Percentiles rank a stretch among this genome's conserved stretches.
These are phyloP conservation scores for Metopia argyrocephala DNA, from an alignment of 2,888 invertebrate genomes.

Conservation along the genomic window DNA sequence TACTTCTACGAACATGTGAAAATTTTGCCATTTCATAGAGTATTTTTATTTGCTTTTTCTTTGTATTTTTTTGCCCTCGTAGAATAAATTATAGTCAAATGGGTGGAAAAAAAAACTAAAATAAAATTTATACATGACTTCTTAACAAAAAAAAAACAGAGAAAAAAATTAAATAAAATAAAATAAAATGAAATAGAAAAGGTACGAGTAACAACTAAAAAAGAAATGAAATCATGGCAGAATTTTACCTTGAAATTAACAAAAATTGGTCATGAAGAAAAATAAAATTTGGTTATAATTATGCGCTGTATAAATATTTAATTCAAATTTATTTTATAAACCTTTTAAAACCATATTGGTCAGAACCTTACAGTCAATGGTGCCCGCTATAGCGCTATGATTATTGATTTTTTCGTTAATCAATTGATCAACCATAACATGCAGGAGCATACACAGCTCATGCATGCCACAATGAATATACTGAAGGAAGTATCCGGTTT, in stretches of 20 bases:
- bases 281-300: too few species aligned
- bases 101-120: conserved; percentile 16
- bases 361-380: too few species aligned
- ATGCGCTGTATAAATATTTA: not conserved
- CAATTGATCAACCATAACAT: too few species aligned
- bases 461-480: too few species aligned
- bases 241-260: conserved; percentile 47
- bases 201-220: too few species aligned
- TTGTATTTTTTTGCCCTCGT: conserved; percentile 33
- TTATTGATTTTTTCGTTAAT: too few species aligned
- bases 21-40: not conserved
- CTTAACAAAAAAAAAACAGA: not conserved
- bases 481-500: too few species aligned
- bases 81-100: conserved; percentile 44
- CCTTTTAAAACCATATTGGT: too few species aligned
- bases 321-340: too few species aligned
- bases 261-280: conserved; percentile 27
- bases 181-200: not conserved
- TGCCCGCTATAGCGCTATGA: too few species aligned
- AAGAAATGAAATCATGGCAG: not conserved
- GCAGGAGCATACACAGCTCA: too few species aligned
- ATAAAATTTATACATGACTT: conserved; percentile 17
- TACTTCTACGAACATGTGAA: not conserved
- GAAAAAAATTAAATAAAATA: not conserved
- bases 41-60: conserved; percentile 21